phyloP scores from a whole-genome alignment of 1,140 invertebrate species.

The Venturia canescens region DNA sequence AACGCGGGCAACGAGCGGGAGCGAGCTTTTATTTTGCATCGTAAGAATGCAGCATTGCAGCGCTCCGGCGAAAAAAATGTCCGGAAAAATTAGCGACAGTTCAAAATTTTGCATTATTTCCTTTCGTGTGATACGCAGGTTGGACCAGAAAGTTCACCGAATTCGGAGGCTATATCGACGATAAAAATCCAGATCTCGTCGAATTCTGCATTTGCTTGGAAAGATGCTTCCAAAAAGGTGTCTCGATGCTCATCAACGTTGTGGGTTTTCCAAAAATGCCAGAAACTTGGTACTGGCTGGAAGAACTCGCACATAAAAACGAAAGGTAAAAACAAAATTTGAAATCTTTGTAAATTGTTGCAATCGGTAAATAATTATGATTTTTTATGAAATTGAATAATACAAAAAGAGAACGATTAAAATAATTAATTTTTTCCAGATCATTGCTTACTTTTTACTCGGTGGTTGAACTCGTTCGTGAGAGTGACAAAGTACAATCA shows the following conservation, averaged over 20 bases:
- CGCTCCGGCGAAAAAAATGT: neutral
- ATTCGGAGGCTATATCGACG: slow-evolving; percentile 66
- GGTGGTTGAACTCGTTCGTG: slow-evolving; percentile 72
- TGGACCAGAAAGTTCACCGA: slow-evolving; percentile 74
- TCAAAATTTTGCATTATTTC: neutral
- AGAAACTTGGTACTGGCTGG: slow-evolving; percentile 77
- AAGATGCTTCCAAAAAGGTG: slow-evolving; percentile 76
- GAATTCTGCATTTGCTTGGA: slow-evolving; percentile 76
- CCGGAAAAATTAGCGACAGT: slow-evolving; percentile 16
- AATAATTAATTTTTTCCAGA: slow-evolving; percentile 56
- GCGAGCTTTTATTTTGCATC: slow-evolving; percentile 39
- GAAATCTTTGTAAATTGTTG: too few species aligned
- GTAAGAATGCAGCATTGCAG: slow-evolving; percentile 26
- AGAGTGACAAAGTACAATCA: slow-evolving; percentile 73
- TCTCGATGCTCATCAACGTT: slow-evolving; percentile 65
- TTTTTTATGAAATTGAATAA: neutral
- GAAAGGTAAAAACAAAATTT: slow-evolving; percentile 58
- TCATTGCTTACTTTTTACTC: slow-evolving; percentile 70
- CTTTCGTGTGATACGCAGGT: slow-evolving; percentile 58
- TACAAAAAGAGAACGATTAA: neutral
- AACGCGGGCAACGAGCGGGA: too few species aligned
- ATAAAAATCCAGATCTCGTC: slow-evolving; percentile 70
- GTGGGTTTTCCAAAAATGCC: slow-evolving; percentile 70
- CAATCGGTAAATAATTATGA: neutral
- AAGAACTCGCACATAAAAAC: slow-evolving; percentile 69